Conservation (phyloP, 2,797 vertebrate genomes). For the Microchirus variegatus region DNA sequence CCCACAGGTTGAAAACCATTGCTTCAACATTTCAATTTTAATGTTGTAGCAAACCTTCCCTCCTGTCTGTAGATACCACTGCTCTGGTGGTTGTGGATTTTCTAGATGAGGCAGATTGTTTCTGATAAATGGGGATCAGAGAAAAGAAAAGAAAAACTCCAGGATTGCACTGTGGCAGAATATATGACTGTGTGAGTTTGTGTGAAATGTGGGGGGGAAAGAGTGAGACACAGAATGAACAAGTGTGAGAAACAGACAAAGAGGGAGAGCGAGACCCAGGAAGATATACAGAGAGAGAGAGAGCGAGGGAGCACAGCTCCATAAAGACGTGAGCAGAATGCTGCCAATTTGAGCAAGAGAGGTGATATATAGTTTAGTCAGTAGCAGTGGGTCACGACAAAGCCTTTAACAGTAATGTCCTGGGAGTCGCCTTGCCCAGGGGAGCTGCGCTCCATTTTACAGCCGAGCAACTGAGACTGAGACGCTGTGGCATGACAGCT, state of each 20-base stretch:
- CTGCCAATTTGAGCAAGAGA: slow-evolving; percentile 47
- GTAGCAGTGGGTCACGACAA: slow-evolving; percentile 77
- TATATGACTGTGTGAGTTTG: slow-evolving; percentile 5
- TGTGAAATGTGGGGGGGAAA: slow-evolving; percentile 47
- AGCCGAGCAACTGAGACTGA: slow-evolving; percentile 78
- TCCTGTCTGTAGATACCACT: not conserved
- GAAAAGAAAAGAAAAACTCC: slow-evolving; percentile 1
- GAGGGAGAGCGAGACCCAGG: slow-evolving; percentile 33
- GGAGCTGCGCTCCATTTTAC: slow-evolving; percentile 79
- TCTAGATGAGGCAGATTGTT: slow-evolving; percentile 16
- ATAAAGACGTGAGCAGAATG: slow-evolving; percentile 77
- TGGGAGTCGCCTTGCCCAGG: slow-evolving; percentile 75
- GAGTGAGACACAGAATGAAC: slow-evolving; percentile 55
- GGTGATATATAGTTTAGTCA: slow-evolving; percentile 80
- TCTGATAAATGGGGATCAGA: slow-evolving; percentile 40
- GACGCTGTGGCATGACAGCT: slow-evolving; percentile 70
- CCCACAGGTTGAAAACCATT: not conserved
- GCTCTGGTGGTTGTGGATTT: slow-evolving; percentile 6
- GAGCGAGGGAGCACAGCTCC: slow-evolving; percentile 42
- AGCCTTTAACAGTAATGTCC: slow-evolving; percentile 81
- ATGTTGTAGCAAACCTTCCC: not conserved
- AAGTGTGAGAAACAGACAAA: slow-evolving; percentile 50
- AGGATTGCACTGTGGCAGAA: slow-evolving; percentile 9
- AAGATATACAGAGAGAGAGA: slow-evolving; percentile 36
- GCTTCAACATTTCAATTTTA: not conserved